phyloP scores from a whole-genome alignment of 2,797 vertebrate species.

The Spatula clypeata region DNA sequence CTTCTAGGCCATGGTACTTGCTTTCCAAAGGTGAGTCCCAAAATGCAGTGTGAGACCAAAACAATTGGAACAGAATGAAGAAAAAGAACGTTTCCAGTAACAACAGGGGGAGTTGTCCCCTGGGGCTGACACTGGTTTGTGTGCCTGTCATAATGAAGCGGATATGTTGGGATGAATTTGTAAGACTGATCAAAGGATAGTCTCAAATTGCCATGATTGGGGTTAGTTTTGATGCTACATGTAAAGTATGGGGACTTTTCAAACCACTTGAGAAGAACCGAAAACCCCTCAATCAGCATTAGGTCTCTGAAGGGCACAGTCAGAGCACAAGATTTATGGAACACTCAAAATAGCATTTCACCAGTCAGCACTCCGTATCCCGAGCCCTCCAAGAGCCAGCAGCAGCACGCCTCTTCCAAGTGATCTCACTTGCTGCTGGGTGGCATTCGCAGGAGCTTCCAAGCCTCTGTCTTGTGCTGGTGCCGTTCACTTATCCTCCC shows the following conservation, averaged over 20 bases:
- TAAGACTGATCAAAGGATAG: neutral
- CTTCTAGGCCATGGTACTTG: neutral
- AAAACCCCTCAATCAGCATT: conserved; percentile 25
- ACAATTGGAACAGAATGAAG: neutral
- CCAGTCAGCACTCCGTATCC: conserved; percentile 13
- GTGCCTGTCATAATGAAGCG: accelerated
- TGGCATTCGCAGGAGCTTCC: neutral
- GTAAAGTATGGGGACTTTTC: neutral
- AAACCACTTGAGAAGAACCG: neutral
- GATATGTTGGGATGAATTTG: neutral
- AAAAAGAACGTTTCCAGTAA: neutral
- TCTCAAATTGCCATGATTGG: neutral
- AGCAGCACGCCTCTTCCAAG: neutral
- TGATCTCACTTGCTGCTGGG: neutral
- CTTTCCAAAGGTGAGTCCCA: neutral
- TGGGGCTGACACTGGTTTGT: neutral
- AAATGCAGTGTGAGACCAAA: neutral
- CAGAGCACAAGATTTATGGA: neutral
- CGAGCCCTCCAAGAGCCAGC: neutral
- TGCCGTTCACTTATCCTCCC: accelerated
- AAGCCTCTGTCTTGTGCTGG: neutral
- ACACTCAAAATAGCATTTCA: conserved; percentile 36
- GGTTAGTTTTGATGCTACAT: neutral
- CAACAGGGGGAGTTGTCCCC: neutral
- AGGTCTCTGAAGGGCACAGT: neutral